A percentile compares a stretch with the other conserved stretches of the same genome.
Evolutionary conservation across 2,888 invertebrate species (phyloP).

Genomic region (Choristoneura rosaceana): DNA sequence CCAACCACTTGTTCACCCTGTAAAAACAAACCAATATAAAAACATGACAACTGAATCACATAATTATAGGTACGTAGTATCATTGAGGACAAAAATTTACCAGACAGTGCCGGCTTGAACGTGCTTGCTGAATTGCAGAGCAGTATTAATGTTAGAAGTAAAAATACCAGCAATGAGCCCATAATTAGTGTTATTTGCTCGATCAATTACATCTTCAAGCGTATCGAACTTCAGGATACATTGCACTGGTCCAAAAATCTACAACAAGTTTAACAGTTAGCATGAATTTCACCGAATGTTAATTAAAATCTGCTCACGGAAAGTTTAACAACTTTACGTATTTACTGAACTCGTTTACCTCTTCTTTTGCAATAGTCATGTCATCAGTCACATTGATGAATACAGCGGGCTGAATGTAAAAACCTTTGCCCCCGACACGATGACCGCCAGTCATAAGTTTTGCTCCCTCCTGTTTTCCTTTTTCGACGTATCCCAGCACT

Average conservation of each 20-base stretch:
- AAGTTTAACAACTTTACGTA: neutral
- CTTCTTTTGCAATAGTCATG: conserved; percentile 89
- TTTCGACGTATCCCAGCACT: conserved; percentile 88
- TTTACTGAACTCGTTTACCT: conserved; percentile 68
- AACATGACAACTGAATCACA: too few species aligned
- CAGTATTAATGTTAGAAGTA: conserved; percentile 91
- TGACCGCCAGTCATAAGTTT: conserved; percentile 88
- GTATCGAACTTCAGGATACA: conserved; percentile 93
- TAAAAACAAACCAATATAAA: neutral
- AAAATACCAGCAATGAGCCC: conserved; percentile 94
- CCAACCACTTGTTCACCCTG: conserved; percentile 2
- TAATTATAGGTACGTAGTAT: neutral
- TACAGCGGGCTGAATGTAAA: conserved; percentile 89
- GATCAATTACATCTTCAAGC: conserved; percentile 91
- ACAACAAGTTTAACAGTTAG: conserved; percentile 38
- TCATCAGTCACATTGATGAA: conserved; percentile 88
- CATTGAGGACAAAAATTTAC: neutral
- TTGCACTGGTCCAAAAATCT: conserved; percentile 97
- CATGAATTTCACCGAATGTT: too few species aligned
- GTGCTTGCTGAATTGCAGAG: conserved; percentile 89
- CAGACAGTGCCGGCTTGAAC: conserved; percentile 60
- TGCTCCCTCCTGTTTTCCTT: conserved; percentile 90
- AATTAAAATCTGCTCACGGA: too few species aligned
- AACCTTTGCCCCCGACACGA: conserved; percentile 85
- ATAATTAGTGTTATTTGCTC: conserved; percentile 92